Conservation (phyloP, 2,113 vertebrate genomes). For the Pipa parva region DNA sequence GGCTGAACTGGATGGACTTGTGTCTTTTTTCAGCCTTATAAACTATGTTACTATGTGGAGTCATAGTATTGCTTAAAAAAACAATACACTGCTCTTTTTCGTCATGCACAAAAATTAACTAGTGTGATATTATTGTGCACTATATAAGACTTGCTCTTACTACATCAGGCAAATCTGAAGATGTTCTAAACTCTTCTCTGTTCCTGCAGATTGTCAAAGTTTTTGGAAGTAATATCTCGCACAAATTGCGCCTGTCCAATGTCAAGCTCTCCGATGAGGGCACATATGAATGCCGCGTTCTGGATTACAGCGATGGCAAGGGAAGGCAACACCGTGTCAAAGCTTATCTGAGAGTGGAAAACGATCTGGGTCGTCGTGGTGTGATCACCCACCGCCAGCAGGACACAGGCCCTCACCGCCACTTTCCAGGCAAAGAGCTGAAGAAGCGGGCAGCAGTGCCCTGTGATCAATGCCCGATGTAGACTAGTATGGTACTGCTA, state of each 20-base stretch:
- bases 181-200: background rate
- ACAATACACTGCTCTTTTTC: no score
- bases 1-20: no score
- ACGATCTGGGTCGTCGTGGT: slow-evolving; percentile 48
- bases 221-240: slow-evolving; percentile 94
- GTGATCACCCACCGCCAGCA: slow-evolving; percentile 50
- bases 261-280: slow-evolving; percentile 85
- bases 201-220: slow-evolving; percentile 86
- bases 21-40: no score
- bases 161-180: no score
- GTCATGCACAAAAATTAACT: no score
- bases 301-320: slow-evolving; percentile 86
- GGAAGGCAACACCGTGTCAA: slow-evolving; percentile 84
- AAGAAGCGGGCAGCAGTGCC: slow-evolving; percentile 65
- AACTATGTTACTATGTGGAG: no score
- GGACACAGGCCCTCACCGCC: slow-evolving; percentile 56
- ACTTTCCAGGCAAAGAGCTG: slow-evolving; percentile 70
- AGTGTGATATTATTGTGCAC: no score
- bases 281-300: slow-evolving; percentile 89
- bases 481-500: slow-evolving; percentile 44
- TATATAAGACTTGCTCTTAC: no score
- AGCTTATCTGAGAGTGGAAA: slow-evolving; percentile 81
- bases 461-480: slow-evolving; percentile 70
- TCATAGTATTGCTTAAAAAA: no score
- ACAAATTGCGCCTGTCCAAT: slow-evolving; percentile 89